Evolutionary conservation across 1,140 invertebrate genomes (phyloP).

Genomic region (Euschistus heros): DNA sequence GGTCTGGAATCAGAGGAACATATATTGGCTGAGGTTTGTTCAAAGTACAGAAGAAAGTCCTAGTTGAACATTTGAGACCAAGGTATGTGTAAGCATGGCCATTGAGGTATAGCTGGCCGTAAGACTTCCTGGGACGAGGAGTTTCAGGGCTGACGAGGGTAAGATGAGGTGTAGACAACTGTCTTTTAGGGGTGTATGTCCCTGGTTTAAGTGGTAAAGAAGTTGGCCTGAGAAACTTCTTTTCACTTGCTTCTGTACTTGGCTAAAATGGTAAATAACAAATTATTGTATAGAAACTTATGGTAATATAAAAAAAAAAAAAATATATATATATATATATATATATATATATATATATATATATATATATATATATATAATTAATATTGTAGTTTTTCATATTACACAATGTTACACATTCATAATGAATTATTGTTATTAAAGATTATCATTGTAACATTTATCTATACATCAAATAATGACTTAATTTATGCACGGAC

Average conservation of each 20-base stretch:
- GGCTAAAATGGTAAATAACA: no score
- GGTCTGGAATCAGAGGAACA: conserved; percentile 60
- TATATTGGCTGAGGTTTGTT: conserved; percentile 92
- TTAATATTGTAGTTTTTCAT: no score
- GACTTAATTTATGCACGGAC: no score
- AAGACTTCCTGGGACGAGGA: conserved; percentile 75
- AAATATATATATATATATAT: no score
- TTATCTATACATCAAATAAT: no score
- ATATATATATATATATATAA: no score
- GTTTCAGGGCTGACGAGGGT: conserved; percentile 80
- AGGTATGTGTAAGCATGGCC: conserved; percentile 88
- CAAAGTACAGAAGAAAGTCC: conserved; percentile 83
- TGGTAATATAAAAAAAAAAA: no score
- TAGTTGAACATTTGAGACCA: conserved; percentile 79
- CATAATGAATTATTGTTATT: no score
- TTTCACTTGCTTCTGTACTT: conserved; percentile 15
- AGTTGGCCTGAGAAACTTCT: conserved; percentile 64
- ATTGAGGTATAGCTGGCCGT: conserved; percentile 74
- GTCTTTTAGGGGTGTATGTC: conserved; percentile 63
- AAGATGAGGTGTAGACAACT: conserved; percentile 63
- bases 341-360: no score
- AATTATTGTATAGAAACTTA: no score
- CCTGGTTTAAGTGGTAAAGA: conserved; percentile 70
- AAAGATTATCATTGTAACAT: no score
- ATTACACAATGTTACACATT: no score